These are phyloP conservation scores for Epistrophella euchroma DNA, from an alignment of 2,888 invertebrate genomes.

Conservation along the genomic window DNA sequence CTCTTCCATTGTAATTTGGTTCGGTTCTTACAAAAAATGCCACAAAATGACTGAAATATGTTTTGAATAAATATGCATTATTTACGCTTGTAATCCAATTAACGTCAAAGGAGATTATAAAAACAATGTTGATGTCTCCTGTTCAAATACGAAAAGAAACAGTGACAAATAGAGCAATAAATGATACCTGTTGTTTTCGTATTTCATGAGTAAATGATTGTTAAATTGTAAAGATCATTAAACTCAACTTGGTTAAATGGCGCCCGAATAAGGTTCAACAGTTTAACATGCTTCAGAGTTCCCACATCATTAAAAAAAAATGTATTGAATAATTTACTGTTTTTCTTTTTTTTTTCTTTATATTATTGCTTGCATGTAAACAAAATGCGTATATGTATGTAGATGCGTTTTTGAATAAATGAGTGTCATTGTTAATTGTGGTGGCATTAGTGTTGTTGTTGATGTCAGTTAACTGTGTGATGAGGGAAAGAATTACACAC, in stretches of 20 bases:
- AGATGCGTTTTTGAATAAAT: slow-evolving; percentile 15
- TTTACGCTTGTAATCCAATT: slow-evolving; percentile 12
- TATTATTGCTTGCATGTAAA: background rate
- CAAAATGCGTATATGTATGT: background rate
- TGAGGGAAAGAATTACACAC: slow-evolving; percentile 24
- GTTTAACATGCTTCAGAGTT: background rate
- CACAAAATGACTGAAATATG: background rate
- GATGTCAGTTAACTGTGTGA: background rate
- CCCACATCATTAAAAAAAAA: slow-evolving; percentile 16
- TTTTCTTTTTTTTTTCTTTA: background rate
- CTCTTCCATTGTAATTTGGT: slow-evolving; percentile 3
- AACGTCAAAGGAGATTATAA: background rate
- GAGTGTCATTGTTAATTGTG: slow-evolving; percentile 15
- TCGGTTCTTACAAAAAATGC: background rate
- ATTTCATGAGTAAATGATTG: background rate
- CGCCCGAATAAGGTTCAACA: background rate
- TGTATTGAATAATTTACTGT: background rate
- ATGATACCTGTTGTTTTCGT: background rate
- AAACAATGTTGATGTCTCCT: background rate
- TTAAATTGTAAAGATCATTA: slow-evolving; percentile 1
- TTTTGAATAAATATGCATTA: slow-evolving; percentile 7
- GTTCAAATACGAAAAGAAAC: background rate
- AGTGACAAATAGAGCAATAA: slow-evolving; percentile 10
- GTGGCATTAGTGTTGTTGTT: background rate
- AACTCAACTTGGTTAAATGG: background rate